Percentiles rank a stretch among this genome's conserved stretches.
phyloP scores from a whole-genome alignment of 30 jellyfish, hydroid and myxozoan species.

The Aurelia sp. region DNA sequence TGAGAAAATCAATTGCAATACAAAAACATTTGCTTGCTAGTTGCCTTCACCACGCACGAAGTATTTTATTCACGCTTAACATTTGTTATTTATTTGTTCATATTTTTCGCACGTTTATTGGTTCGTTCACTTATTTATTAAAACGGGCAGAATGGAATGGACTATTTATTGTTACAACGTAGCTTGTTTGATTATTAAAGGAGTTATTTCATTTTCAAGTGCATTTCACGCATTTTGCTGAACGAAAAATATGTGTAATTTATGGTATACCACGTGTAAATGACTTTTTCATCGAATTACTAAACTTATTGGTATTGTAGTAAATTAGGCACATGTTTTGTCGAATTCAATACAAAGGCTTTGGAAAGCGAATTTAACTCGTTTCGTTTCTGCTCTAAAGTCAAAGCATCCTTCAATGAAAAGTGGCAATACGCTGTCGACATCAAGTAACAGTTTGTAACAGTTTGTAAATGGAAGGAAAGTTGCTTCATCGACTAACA shows the following conservation, averaged over 20 bases:
- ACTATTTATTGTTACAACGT: background rate
- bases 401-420: no score
- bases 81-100: no score
- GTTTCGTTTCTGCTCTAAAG: no score
- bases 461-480: no score
- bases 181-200: background rate
- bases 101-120: background rate
- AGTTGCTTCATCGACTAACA: no score
- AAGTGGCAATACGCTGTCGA: no score
- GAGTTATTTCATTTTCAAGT: background rate
- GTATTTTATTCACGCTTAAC: no score
- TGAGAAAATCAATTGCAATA: no score
- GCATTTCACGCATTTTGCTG: background rate
- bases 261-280: background rate
- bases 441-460: no score
- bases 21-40: no score
- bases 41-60: no score
- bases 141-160: background rate
- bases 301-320: background rate
- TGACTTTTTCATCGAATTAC: slow-evolving; percentile 8
- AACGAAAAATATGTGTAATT: background rate
- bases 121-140: background rate
- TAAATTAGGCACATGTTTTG: background rate
- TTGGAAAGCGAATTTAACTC: background rate
- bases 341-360: background rate